phyloP scores from a whole-genome alignment of 2,113 vertebrate species.

The Hyla sarda region DNA sequence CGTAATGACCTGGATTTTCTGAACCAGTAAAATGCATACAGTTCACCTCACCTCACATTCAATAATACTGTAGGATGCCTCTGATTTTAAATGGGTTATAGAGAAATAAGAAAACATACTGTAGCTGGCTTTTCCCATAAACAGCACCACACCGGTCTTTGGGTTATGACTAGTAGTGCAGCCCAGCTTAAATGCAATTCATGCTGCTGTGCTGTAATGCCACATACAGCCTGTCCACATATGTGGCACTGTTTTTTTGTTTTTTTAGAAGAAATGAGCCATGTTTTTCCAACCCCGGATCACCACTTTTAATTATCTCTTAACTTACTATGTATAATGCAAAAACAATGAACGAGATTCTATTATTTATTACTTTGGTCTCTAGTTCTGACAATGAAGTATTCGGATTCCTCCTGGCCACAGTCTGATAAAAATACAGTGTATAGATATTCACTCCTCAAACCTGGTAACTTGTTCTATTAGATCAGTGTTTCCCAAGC shows the following conservation, averaged over 20 bases:
- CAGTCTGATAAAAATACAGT: neutral
- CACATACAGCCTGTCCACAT: neutral
- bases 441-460: neutral
- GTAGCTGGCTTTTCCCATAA: no score
- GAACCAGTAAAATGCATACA: neutral
- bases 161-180: neutral
- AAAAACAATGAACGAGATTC: neutral
- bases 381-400: neutral
- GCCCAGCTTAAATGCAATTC: neutral
- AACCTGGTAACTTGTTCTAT: neutral
- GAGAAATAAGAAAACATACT: no score
- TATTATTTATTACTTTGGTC: neutral
- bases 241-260: neutral
- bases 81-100: neutral
- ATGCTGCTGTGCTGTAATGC: neutral
- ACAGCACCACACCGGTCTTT: neutral
- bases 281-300: no score
- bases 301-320: neutral
- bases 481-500: no score
- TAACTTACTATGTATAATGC: neutral
- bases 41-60: neutral
- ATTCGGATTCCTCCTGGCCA: neutral
- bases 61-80: neutral
- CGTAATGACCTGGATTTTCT: no score
- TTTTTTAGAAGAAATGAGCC: no score